Evolutionary conservation across 1,140 invertebrate species (phyloP), one percentile per base, ranked within the genome.

Genomic region (Formica selysi): DNA sequence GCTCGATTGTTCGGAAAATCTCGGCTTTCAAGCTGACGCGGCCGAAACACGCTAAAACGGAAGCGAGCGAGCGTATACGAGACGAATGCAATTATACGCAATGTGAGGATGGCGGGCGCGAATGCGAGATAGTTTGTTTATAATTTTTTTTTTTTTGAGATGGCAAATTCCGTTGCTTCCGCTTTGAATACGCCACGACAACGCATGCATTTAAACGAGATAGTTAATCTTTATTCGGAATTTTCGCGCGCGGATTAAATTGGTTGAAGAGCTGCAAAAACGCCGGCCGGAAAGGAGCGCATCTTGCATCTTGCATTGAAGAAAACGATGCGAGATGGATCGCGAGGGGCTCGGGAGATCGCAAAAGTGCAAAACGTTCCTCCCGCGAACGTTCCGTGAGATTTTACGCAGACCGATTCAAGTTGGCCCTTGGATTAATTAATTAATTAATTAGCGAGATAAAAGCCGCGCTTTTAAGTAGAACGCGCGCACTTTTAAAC

Each of bases 191-290:
- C 89, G 86, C 79, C 81, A 79, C 84, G 87, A 85, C 89, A 87
- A 90, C 86, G 89, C 84, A 90, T 90, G 89, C 88, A 90, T 90
- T 90, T 90, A 87, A 90, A 90, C 89, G 86, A 88, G 89, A 16
- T 81, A 79, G 89, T 90, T 90, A 90, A 88, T 90, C 89, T 87
- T 83, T 83, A 79, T 90, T 88, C 81, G 86, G 76, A 89, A 22
- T 83, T 68, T 57, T 36, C 68, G 62, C 51, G 68, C 73, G 80
- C 68, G 70, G 88, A 90, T 87, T 90, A 90, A 90, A 90, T 90
- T 68, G 71, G 26, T n/a, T 13, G 59, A 70, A 67, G 81, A 78
- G 68, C 79, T n/a, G 68, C 79, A 83, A 83, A 83, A 83, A 73
- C 62, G 29, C 67, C 54, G 38, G 19, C 51, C 19, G 26, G 51